Base-by-base conservation (phyloP, 2,888 invertebrate genomes). In the Drosophila anceps region DNA sequence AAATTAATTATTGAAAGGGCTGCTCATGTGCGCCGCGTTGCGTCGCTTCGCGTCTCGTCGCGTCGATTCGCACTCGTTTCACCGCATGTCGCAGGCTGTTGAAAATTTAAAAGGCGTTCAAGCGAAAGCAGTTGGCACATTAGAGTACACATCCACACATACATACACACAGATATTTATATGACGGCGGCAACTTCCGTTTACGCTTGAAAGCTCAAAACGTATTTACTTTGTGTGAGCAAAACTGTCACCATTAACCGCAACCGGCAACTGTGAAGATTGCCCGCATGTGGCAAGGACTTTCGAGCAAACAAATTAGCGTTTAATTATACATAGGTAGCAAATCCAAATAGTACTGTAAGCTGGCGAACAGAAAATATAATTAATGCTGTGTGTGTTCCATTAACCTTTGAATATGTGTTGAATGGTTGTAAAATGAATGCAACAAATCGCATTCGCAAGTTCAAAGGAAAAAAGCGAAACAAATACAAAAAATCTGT, bases 31-130 rank as follows among this genome's bases (percentile, higher is more conserved):
- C 71, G 72, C 70, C 62, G 81, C 69, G 68, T 69, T 61, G 65
- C 63, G 51, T 50, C 65, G 35, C 62, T n/a, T 43, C 53, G 63
- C 71, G 54, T 64, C 66, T 29, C 64, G 10, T 35, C 60, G 65
- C 69, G 60, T 61, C 62, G 62, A 69, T 61, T 82, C 63, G 69
- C 78, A 69, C 67, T 69, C 69, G 55, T 69, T 76, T 76, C 41
- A 69, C 76, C 73, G 76, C 72, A 69, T 72, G 71, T 73, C 61
- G 74, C 69, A 62, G 81, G 50, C 76, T 74, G 74, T 75, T 76
- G 79, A 79, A 90, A 90, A 84, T 86, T 82, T 86, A 72, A 90
- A 88, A 86, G 87, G 89, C 87, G 87, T 90, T 88, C 90, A 70
- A 89, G 84, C 84, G 91, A 78, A 89, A 91, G 80, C 82, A 87